A percentile compares a stretch with the other conserved stretches of the same genome.
Conservation (phyloP, 2,797 vertebrate genomes). For the Pteropus rufus region DNA sequence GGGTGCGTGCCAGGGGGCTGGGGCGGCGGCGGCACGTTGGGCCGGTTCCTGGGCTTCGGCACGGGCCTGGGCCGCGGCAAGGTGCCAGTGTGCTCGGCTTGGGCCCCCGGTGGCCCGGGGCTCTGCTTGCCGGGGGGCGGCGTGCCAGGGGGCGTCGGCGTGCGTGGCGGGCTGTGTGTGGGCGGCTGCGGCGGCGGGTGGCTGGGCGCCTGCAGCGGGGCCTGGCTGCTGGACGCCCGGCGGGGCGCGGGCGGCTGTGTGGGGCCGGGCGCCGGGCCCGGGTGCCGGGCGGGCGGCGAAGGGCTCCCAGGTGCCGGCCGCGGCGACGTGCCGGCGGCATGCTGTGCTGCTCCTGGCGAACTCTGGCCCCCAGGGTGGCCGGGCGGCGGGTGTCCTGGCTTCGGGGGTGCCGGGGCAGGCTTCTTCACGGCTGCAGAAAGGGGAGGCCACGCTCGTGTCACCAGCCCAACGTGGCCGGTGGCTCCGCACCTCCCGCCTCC, state of each 20-base stretch:
- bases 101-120: neutral
- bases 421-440: slow-evolving; percentile 91
- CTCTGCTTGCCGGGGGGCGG: slow-evolving; percentile 85
- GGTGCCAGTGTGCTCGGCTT: slow-evolving; percentile 64
- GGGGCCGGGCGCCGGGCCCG: slow-evolving; percentile 80
- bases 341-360: slow-evolving; percentile 80
- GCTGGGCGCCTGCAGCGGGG: slow-evolving; percentile 92
- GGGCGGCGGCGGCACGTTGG: slow-evolving; percentile 92
- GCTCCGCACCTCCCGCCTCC: neutral
- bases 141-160: slow-evolving; percentile 91
- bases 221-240: slow-evolving; percentile 90
- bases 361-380: slow-evolving; percentile 85
- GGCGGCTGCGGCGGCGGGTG: slow-evolving; percentile 96
- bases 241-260: slow-evolving; percentile 85
- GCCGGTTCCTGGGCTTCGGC: slow-evolving; percentile 94
- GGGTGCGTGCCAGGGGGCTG: slow-evolving; percentile 84
- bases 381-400: slow-evolving; percentile 91
- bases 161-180: slow-evolving; percentile 87
- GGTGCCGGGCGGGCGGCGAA: slow-evolving; percentile 83
- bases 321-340: slow-evolving; percentile 85
- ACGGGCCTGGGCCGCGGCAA: slow-evolving; percentile 91
- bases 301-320: slow-evolving; percentile 85
- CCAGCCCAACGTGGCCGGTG: too few species aligned
- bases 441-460: neutral
- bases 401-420: slow-evolving; percentile 96